These are phyloP conservation scores for Pterophyllum scalare DNA, from an alignment of 2,113 vertebrate species.

Conservation along the genomic window DNA sequence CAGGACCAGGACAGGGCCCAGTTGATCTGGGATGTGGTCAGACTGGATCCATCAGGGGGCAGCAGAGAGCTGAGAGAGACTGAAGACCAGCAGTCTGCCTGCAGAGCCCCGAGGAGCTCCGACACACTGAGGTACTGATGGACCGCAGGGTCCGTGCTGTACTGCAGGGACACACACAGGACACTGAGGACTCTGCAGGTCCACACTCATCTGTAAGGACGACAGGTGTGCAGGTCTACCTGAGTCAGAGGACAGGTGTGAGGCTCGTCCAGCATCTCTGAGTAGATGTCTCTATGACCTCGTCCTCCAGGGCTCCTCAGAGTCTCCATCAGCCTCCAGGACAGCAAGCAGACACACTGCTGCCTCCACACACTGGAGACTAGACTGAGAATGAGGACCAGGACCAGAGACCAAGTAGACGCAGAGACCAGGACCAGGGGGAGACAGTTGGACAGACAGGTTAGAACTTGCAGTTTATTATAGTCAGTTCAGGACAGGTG, in stretches of 20 bases:
- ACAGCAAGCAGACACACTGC: conserved; percentile 64
- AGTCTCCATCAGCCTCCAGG: conserved; percentile 78
- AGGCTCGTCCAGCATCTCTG: conserved; percentile 83
- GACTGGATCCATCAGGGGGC: conserved; percentile 61
- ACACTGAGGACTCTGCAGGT: neutral
- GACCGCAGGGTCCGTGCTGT: conserved; percentile 50
- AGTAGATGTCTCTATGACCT: conserved; percentile 82
- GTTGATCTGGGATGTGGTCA: conserved; percentile 80
- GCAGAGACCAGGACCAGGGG: neutral
- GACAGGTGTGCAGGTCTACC: conserved; percentile 43
- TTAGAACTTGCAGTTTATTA: neutral
- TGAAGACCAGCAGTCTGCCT: conserved; percentile 69
- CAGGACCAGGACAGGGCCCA: conserved; percentile 81
- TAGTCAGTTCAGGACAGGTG: neutral
- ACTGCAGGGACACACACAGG: conserved; percentile 70
- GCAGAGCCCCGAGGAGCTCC: conserved; percentile 56
- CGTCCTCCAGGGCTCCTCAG: conserved; percentile 33
- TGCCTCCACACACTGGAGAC: conserved; percentile 53
- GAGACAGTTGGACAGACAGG: neutral
- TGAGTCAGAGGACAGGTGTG: conserved; percentile 83
- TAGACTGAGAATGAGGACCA: conserved; percentile 55
- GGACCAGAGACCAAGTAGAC: too few relatives aligned
- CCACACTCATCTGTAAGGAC: neutral
- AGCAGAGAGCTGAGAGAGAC: conserved; percentile 79
- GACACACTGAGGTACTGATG: conserved; percentile 74